Evolutionary conservation across 1,140 invertebrate genomes (phyloP).

Genomic region (Conus betulinus): DNA sequence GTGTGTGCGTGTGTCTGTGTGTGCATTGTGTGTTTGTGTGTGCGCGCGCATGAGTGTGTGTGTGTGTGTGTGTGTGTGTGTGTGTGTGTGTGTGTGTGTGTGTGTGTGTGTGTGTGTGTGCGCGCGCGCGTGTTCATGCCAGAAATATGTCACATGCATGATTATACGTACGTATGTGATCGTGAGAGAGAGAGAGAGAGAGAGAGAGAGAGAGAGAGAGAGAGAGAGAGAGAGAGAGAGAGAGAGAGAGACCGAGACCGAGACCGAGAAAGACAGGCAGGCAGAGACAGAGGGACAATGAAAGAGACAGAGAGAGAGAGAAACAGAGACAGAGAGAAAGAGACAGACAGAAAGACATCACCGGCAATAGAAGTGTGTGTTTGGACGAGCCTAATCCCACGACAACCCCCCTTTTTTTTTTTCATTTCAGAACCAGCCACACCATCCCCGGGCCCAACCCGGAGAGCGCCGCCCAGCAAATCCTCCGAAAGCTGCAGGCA

Average conservation of each 20-base stretch:
- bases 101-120: neutral
- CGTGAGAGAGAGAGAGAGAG: neutral
- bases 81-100: neutral
- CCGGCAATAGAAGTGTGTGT: neutral
- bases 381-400: no score
- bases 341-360: neutral
- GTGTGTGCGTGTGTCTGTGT: slow-evolving; percentile 10
- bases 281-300: neutral
- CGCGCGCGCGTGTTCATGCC: neutral
- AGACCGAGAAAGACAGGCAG: neutral
- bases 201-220: neutral
- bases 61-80: neutral
- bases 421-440: neutral
- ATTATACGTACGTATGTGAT: neutral
- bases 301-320: neutral
- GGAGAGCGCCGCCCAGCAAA: neutral
- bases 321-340: neutral
- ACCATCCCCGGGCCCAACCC: neutral
- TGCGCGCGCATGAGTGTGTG: neutral
- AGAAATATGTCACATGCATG: neutral
- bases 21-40: no score
- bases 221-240: neutral
- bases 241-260: neutral
- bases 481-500: neutral
- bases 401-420: no score